Evolutionary conservation across 2,888 invertebrate genomes (phyloP), one percentile per base, ranked within the genome.

Genomic region (Priocnemis perturbator): DNA sequence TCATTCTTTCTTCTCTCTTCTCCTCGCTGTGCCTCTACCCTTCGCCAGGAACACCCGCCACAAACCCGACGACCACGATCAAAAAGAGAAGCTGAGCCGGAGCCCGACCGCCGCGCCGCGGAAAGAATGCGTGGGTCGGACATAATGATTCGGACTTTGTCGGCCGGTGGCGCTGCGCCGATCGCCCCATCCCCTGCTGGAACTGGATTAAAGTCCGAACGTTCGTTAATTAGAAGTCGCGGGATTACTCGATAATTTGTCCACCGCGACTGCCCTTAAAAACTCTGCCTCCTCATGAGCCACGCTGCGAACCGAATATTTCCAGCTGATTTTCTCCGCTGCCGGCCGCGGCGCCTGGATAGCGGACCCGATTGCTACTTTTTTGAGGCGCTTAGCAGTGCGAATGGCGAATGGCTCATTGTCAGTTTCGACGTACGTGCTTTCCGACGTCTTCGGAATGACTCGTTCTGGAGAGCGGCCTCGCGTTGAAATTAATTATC

Each of bases 111-210:
- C 74, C 81, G 79, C 81, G 79, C 74, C 81, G 79, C 77, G 83
- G 83, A 81, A 85, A 84, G 83, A 87, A 84, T 84, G 84, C 86
- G 85, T 85, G 84, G 87, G 87, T 73, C 78, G 85, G 83, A 81
- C 85, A 84, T 86, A 88, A 88, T 86, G 86, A 87, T 87, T 86
- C 82, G 83, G 81, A 82, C 82, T 85, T 81, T 86, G 85, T 85
- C 85, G 85, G 83, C 64, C 76, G 67, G 77, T 79, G 77, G 76
- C 80, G 73, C 74, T 77, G 67, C 74, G 56, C 55, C 65, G 63
- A 68, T 67, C 70, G 61, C 69, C 76, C 37, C 37, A 37, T 37
- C 37, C 37, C 37, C 37, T 11, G 64, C 55, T 69, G 72, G 67
- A 81, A 72, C 76, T 80, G 70, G 75, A 80, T 79, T 79, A 77